These are phyloP conservation scores for Stigmatopora nigra DNA, from an alignment of 2,113 vertebrate species.

Conservation along the genomic window DNA sequence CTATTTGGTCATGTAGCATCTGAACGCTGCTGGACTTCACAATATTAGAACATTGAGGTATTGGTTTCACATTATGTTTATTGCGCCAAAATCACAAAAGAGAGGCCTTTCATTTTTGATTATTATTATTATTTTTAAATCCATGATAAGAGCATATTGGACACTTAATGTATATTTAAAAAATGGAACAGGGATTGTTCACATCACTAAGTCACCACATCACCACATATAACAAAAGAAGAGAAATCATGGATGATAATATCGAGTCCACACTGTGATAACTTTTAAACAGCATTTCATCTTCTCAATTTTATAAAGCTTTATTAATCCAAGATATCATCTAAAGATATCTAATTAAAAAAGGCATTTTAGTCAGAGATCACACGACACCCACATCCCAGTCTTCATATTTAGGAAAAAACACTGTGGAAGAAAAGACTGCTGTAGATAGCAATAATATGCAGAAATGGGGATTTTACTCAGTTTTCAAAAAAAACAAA, in stretches of 20 bases:
- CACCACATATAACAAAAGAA: not conserved
- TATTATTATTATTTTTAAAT: too few species aligned
- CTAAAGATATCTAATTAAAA: not conserved
- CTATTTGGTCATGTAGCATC: conserved; percentile 31
- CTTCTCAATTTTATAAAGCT: conserved; percentile 8
- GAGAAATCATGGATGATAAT: conserved; percentile 1
- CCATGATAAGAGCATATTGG: too few species aligned
- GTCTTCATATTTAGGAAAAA: conserved; percentile 9
- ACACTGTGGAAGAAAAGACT: conserved; percentile 19
- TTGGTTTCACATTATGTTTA: conserved; percentile 51
- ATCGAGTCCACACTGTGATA: conserved; percentile 15
- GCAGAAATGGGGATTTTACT: conserved; percentile 14
- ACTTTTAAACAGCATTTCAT: conserved; percentile 13
- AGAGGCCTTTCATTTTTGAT: conserved; percentile 21
- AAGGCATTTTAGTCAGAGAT: not conserved
- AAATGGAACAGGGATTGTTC: conserved; percentile 11
- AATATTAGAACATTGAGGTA: conserved; percentile 27
- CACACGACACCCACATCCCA: not conserved
- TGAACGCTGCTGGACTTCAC: conserved; percentile 33
- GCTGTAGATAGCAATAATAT: conserved; percentile 49
- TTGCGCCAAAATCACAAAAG: conserved; percentile 46
- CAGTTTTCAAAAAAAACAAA: conserved; percentile 29
- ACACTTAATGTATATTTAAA: not conserved
- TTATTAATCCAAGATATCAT: not conserved
- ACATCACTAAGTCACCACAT: not conserved